phyloP scores from a whole-genome alignment of 2,113 vertebrate species.

The Tinamus guttatus region DNA sequence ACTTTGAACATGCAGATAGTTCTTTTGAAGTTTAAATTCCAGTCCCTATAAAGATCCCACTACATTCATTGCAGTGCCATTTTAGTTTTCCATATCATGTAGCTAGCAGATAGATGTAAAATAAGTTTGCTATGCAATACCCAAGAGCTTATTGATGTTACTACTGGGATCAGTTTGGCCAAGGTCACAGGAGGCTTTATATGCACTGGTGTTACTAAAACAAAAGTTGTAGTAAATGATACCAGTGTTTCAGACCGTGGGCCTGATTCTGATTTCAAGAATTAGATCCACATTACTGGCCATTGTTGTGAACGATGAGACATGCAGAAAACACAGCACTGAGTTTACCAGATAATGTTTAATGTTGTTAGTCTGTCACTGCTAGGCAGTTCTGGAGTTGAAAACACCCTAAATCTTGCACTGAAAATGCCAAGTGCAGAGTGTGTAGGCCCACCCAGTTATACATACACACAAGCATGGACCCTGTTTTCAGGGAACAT shows the following conservation, averaged over 20 bases:
- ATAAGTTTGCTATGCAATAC: neutral
- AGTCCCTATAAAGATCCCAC: neutral
- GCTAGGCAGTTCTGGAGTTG: neutral
- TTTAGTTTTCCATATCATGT: neutral
- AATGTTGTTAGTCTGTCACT: neutral
- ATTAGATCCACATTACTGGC: neutral
- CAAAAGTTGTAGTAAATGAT: neutral
- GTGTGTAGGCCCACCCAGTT: neutral
- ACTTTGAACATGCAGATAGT: slow-evolving; percentile 21
- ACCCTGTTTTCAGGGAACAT: neutral
- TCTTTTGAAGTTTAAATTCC: slow-evolving; percentile 37
- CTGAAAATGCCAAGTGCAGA: neutral
- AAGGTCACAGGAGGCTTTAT: neutral
- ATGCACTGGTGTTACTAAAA: neutral
- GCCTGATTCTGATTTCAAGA: neutral
- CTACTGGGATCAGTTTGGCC: neutral
- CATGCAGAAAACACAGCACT: neutral
- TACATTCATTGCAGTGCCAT: neutral
- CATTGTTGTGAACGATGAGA: neutral
- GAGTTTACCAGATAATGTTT: neutral
- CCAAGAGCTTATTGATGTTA: neutral
- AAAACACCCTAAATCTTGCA: neutral
- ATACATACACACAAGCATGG: neutral
- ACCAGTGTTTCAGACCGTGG: neutral
- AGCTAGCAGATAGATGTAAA: neutral